phyloP scores from a whole-genome alignment of 2,888 invertebrate species.

The Parapristionchus giblindavisi region DNA sequence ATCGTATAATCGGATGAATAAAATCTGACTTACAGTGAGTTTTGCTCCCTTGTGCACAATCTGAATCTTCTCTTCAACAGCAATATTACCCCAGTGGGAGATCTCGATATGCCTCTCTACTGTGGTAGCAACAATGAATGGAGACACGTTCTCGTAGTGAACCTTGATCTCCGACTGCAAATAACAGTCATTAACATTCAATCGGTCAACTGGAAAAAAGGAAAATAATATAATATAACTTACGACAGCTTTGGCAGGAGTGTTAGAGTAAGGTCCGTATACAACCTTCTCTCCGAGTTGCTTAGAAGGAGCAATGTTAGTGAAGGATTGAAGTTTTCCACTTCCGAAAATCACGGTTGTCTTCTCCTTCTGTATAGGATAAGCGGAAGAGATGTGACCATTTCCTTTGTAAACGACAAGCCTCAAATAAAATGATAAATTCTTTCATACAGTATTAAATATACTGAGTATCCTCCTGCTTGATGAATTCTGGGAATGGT shows the following conservation, averaged over 20 bases:
- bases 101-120: constrained; percentile 89
- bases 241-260: constrained; percentile 4
- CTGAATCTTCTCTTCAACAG: constrained; percentile 92
- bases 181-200: not conserved
- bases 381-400: constrained; percentile 85
- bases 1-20: constrained; percentile 46
- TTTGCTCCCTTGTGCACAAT: constrained; percentile 90
- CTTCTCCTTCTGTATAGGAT: constrained; percentile 82
- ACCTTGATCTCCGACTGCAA: constrained; percentile 78
- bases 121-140: constrained; percentile 88
- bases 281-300: constrained; percentile 70
- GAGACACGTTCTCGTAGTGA: constrained; percentile 94
- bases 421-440: constrained; percentile 48
- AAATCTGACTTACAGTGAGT: constrained; percentile 77
- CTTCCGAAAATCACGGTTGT: constrained; percentile 80
- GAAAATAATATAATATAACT: not conserved
- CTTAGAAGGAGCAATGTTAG: constrained; percentile 75
- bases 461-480: constrained; percentile 88
- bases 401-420: constrained; percentile 87
- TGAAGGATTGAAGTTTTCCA: constrained; percentile 49
- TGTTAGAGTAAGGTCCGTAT: constrained; percentile 37
- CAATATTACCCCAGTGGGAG: constrained; percentile 96
- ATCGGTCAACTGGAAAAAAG: not conserved
- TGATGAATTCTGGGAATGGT: constrained; percentile 87
- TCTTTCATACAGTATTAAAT: not conserved